Evolutionary conservation across 92 coral and sea anemone species (phyloP).

Genomic region (Palythoa grandis): DNA sequence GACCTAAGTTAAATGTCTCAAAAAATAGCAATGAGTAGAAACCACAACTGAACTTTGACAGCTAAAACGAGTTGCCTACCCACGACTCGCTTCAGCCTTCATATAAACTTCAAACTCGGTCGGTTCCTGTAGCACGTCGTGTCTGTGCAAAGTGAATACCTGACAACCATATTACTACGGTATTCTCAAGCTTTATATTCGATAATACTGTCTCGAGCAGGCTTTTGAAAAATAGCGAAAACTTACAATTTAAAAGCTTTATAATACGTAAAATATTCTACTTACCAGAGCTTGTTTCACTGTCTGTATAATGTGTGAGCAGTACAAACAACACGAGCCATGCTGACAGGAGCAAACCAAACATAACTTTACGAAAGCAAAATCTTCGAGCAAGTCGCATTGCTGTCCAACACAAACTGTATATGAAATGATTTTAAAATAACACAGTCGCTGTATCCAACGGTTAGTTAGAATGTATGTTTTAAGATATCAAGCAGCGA

Average conservation of each 20-base stretch:
- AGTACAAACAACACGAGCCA: constrained; percentile 29
- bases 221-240: too few relatives aligned
- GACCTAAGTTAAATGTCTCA: not conserved
- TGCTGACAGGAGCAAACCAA: constrained; percentile 11
- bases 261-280: not conserved
- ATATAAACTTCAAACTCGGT: too few relatives aligned
- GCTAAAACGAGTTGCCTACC: not conserved
- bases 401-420: constrained; percentile 2
- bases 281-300: constrained; percentile 36
- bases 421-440: constrained; percentile 25
- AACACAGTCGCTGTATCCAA: constrained; percentile 15
- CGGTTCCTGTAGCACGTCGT: too few relatives aligned
- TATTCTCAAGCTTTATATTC: too few relatives aligned
- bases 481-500: constrained; percentile 42
- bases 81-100: not conserved
- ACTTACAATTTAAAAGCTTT: not conserved
- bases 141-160: too few relatives aligned
- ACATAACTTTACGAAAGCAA: constrained; percentile 42
- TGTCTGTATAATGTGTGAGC: constrained; percentile 31
- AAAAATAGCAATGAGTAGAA: not conserved
- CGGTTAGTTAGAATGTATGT: constrained; percentile 37
- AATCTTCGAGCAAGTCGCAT: constrained; percentile 41
- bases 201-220: too few relatives aligned
- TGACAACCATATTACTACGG: too few relatives aligned
- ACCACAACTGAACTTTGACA: not conserved